phyloP scores from a whole-genome alignment of 2,888 invertebrate species.

The Chymomyza fuscimana region DNA sequence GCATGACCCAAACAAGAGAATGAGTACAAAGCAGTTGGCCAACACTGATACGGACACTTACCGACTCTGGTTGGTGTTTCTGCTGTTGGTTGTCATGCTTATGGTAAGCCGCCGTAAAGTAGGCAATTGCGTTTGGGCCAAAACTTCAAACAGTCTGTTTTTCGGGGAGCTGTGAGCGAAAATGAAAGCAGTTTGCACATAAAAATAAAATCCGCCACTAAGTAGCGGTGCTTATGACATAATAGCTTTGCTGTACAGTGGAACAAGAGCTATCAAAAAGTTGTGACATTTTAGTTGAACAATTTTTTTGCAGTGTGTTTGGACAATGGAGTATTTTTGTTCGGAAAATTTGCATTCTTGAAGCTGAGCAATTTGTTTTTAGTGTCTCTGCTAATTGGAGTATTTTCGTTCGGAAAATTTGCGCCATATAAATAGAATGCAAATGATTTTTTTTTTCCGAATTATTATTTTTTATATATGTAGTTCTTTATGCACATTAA shows the following conservation, averaged over 20 bases:
- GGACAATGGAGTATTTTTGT: too few species aligned
- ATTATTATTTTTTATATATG: too few species aligned
- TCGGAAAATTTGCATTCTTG: too few species aligned
- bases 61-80: not conserved
- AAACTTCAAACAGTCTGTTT: constrained; percentile 58
- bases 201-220: constrained; percentile 68
- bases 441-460: too few species aligned
- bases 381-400: too few species aligned
- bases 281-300: not conserved
- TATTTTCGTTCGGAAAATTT: too few species aligned
- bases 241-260: constrained; percentile 61
- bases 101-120: constrained; percentile 44
- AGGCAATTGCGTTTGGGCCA: constrained; percentile 40
- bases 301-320: not conserved
- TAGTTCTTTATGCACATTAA: too few species aligned
- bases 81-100: constrained; percentile 10
- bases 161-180: not conserved
- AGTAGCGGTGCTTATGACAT: constrained; percentile 68
- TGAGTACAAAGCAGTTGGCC: not conserved
- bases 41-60: not conserved
- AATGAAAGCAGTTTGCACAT: constrained; percentile 22
- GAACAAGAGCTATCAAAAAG: not conserved
- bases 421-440: too few species aligned
- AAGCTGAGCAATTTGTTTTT: too few species aligned
- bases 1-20: not conserved